Base-by-base conservation (phyloP, 2,888 invertebrate species). In the Epicampocera succincta region DNA sequence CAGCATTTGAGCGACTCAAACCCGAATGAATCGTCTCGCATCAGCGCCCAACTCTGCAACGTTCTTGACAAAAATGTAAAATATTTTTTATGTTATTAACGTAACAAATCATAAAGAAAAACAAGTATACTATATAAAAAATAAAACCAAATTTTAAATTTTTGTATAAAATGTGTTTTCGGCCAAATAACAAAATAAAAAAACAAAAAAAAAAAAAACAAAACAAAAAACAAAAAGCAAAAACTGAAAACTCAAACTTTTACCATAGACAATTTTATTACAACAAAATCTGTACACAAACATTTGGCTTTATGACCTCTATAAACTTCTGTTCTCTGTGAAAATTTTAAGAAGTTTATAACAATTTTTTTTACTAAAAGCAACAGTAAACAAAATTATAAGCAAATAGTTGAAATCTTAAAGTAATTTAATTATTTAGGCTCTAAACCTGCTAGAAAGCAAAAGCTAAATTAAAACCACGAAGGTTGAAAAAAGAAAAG, bases 341-440 rank as follows among this genome's bases (percentile, higher is more conserved):
- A 60, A 69, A 61, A 42, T 4, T 13, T 29, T 12, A 40, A 66
- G 69, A 60, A 82, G 82, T 82, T 82, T 78, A 78, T 78, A 71
- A 78, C 74, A 74, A 74, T 74, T 68, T 81, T 46, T 78, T 79
- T 69, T 58, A 69, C 63, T 19, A 63, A 75, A 73, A n/a, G 44
- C 25, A 78, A 63, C 60, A 56, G 8, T 19, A 38, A 61, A 69
- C n/a, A 9, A n/a, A 58, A 60, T 25, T n/a, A 13, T 56, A 79
- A 46, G 42, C 69, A 54, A 82, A 75, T 82, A 82, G 82, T 71
- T 56, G 71, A 82, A 78, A 82, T 82, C 69, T 82, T 82, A 82
- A 82, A 82, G 63, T 82, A 78, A 82, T 78, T 78, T 82, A 78
- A 77, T 74, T 81, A 77, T 77, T 81, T 77, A 81, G 81, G 77